Conservation (phyloP, 2,113 vertebrate species). For the Ciconia stormi region DNA sequence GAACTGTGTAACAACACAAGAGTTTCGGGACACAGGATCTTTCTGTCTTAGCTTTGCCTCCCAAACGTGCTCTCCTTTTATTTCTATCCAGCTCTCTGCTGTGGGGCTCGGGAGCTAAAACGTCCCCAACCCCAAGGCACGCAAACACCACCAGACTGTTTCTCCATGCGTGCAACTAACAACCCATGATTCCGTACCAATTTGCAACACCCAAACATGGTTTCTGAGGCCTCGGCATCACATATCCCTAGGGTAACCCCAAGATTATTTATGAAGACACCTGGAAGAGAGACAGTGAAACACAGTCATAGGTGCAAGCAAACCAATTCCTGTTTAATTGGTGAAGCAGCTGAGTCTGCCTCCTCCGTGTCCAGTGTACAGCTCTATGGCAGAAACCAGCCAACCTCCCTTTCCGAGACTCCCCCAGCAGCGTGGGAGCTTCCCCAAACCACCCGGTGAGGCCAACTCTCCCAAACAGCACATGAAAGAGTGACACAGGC, state of each 20-base stretch:
- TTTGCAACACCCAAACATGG: neutral
- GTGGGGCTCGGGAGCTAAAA: neutral
- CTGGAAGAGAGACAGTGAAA: neutral
- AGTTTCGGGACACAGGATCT: neutral
- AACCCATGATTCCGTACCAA: neutral
- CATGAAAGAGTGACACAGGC: accelerated
- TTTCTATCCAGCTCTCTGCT: neutral
- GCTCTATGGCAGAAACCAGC: neutral
- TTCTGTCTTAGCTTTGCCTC: neutral
- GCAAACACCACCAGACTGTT: neutral
- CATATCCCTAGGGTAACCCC: neutral
- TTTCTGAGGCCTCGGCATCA: neutral
- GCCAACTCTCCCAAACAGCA: neutral
- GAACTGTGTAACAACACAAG: accelerated
- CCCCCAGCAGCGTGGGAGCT: neutral
- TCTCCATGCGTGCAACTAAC: neutral
- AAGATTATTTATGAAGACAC: neutral
- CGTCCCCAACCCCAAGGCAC: accelerated
- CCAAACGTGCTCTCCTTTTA: accelerated
- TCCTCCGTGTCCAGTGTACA: accelerated
- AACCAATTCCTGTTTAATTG: neutral
- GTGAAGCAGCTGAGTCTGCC: neutral
- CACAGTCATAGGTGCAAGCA: accelerated
- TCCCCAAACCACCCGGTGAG: neutral
- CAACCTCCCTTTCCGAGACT: neutral